A percentile compares a stretch with the other conserved stretches of the same genome.
Conservation (phyloP, 2,797 vertebrate genomes). For the Hipposideros larvatus region DNA sequence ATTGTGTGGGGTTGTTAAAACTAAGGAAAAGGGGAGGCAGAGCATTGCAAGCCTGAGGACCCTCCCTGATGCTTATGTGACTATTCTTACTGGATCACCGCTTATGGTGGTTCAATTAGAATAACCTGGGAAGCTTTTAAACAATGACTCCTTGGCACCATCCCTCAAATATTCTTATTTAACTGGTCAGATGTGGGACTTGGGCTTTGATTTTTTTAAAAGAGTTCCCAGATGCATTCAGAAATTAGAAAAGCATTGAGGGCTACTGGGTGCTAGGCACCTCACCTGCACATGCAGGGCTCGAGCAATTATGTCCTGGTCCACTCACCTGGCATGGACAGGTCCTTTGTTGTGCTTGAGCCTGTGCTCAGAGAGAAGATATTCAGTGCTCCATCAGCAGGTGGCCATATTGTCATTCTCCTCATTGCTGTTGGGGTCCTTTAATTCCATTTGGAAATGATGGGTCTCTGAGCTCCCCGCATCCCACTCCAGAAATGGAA, state of each 20-base stretch:
- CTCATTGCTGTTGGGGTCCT: slow-evolving; percentile 25
- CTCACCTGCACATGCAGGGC: not conserved
- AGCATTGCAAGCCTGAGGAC: not conserved
- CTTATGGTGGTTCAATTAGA: not conserved
- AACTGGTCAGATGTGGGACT: not conserved
- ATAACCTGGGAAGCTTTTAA: not conserved
- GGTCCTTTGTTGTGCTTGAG: not conserved
- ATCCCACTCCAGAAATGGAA: not conserved
- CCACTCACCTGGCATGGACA: not conserved
- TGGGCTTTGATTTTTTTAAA: not conserved
- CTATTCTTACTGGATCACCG: not conserved
- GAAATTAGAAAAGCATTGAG: not conserved
- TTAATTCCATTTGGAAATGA: slow-evolving; percentile 38
- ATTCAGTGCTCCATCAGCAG: slow-evolving; percentile 77
- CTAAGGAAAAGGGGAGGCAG: not conserved
- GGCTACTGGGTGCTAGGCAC: not conserved
- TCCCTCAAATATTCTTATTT: not conserved
- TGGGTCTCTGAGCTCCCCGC: not conserved
- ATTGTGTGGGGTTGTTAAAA: not conserved
- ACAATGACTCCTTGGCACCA: not conserved
- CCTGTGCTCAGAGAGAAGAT: not conserved
- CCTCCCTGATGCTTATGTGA: not conserved
- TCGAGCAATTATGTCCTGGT: not conserved
- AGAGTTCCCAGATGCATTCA: not conserved
- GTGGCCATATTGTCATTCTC: slow-evolving; percentile 70